Evolutionary conservation across 2,888 invertebrate genomes (phyloP).

Genomic region (Teleogryllus oceanicus): DNA sequence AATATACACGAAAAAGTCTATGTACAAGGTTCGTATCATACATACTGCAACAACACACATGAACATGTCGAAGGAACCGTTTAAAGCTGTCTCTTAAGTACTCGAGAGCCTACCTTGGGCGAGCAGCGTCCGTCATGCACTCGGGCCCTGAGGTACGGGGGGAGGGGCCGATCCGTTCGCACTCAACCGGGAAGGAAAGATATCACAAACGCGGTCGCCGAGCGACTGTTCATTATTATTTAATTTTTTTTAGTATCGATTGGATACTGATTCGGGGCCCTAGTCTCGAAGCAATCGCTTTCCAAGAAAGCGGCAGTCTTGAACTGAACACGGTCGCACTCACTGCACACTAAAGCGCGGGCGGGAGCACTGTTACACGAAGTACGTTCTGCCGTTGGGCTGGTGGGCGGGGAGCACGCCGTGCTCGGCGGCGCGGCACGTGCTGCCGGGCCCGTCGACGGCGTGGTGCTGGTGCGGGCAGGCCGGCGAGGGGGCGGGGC

Average conservation of each 20-base stretch:
- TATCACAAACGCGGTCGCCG: slow-evolving; percentile 6
- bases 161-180: not conserved
- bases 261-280: not conserved
- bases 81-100: slow-evolving; percentile 18
- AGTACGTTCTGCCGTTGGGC: slow-evolving; percentile 34
- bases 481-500: slow-evolving; percentile 24
- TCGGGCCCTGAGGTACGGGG: too few relatives aligned
- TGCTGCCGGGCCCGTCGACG: not conserved
- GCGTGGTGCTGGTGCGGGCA: not conserved
- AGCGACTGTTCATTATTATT: not conserved
- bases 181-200: not conserved
- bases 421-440: not conserved
- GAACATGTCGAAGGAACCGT: not conserved
- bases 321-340: not conserved
- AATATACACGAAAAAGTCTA: slow-evolving; percentile 3
- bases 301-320: not conserved
- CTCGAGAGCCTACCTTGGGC: slow-evolving; percentile 10
- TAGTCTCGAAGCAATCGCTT: not conserved
- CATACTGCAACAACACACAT: slow-evolving; percentile 18
- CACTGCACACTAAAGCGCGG: not conserved
- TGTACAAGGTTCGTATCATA: slow-evolving; percentile 18
- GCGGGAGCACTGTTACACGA: slow-evolving; percentile 31
- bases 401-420: not conserved
- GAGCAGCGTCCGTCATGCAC: not conserved
- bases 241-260: too few relatives aligned